phyloP scores from a whole-genome alignment of 1,140 invertebrate species.

The Drosophila azteca region DNA sequence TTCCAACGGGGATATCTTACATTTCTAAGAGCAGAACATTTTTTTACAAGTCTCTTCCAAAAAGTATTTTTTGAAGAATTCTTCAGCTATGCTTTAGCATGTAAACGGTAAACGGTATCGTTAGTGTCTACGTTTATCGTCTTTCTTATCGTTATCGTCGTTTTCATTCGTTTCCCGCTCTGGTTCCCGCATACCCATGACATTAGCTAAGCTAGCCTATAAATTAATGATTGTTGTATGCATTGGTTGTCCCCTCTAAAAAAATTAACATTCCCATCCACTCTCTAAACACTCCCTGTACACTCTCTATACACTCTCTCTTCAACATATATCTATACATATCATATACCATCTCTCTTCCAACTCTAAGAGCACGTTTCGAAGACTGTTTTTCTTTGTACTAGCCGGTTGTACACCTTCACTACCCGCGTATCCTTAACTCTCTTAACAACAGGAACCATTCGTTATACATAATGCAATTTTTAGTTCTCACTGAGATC shows the following conservation, averaged over 20 bases:
- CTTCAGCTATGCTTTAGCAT: conserved; percentile 30
- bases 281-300: conserved; percentile 15
- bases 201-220: conserved; percentile 75
- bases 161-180: conserved; percentile 3
- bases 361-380: conserved; percentile 46
- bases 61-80: background rate
- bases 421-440: background rate
- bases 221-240: conserved; percentile 82
- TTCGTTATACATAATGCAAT: conserved; percentile 1
- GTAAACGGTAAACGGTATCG: background rate
- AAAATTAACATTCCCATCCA: conserved; percentile 38
- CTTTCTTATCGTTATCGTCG: conserved; percentile 21
- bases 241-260: conserved; percentile 51
- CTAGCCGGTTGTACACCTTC: conserved; percentile 36
- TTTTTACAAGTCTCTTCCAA: background rate
- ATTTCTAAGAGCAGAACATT: conserved; percentile 19
- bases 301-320: conserved; percentile 7
- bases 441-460: conserved; percentile 27
- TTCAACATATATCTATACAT: conserved; percentile 7
- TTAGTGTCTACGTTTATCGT: too few species aligned
- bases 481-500: conserved; percentile 86
- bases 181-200: background rate
- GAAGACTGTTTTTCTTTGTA: conserved; percentile 66
- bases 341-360: conserved; percentile 13
- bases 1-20: conserved; percentile 7